Evolutionary conservation across 1,140 invertebrate species (phyloP).

Genomic region (Drosophila pallidifrons): DNA sequence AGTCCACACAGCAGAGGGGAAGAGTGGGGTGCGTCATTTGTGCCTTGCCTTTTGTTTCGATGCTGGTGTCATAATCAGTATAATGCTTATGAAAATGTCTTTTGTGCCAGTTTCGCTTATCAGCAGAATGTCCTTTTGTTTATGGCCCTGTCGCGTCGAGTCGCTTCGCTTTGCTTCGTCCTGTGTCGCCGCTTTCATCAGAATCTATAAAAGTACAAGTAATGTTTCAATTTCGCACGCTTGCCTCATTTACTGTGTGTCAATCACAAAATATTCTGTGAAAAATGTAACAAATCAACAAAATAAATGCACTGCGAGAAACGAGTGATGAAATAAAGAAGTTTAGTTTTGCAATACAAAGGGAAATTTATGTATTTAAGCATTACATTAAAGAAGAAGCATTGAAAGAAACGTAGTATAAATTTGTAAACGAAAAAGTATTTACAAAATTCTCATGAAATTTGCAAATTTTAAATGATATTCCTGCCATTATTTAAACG

Average conservation of each 20-base stretch:
- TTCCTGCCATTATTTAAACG: no score
- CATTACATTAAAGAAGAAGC: no score
- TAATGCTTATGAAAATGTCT: slow-evolving; percentile 84
- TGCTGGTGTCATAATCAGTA: slow-evolving; percentile 81
- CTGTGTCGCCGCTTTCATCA: slow-evolving; percentile 33
- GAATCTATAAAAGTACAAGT: slow-evolving; percentile 75
- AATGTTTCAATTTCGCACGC: slow-evolving; percentile 74
- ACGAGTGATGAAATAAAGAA: neutral
- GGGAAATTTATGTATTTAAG: no score
- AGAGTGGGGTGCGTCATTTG: neutral
- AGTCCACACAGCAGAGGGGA: neutral
- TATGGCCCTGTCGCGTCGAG: slow-evolving; percentile 25
- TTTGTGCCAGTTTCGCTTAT: slow-evolving; percentile 67
- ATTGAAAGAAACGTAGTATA: no score
- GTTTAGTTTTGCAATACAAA: no score
- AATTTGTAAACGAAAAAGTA: no score
- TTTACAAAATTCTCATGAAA: no score
- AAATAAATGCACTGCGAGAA: slow-evolving; percentile 4
- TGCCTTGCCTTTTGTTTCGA: slow-evolving; percentile 43
- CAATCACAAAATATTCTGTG: slow-evolving; percentile 56
- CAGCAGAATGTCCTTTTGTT: slow-evolving; percentile 43
- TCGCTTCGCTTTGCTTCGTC: slow-evolving; percentile 12
- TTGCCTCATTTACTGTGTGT: slow-evolving; percentile 52
- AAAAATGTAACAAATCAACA: slow-evolving; percentile 25
- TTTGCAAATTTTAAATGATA: no score